Conservation (phyloP, 2,113 vertebrate species). For the Campylomormyrus numenius region DNA sequence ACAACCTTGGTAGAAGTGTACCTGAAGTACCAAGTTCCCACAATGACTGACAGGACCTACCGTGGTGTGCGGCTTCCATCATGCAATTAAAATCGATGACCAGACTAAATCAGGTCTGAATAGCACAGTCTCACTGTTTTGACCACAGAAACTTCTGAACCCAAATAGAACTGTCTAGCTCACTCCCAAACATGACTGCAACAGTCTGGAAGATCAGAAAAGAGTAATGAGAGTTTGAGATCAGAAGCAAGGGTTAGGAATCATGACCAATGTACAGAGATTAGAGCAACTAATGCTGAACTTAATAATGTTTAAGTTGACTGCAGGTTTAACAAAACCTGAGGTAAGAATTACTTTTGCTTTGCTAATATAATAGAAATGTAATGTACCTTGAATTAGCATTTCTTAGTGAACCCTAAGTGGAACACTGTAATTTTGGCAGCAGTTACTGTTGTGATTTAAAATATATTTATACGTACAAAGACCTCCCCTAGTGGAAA, state of each 20-base stretch:
- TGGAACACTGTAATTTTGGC: not conserved
- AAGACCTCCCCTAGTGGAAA: not conserved
- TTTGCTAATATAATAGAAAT: not conserved
- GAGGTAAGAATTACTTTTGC: not conserved
- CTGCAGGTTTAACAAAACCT: not conserved
- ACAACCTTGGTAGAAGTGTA: not conserved
- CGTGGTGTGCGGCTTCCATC: not conserved
- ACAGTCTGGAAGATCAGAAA: not conserved
- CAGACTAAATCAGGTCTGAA: not conserved
- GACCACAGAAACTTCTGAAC: not conserved
- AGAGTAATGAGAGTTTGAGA: no score
- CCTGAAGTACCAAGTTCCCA: not conserved
- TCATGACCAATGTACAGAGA: not conserved
- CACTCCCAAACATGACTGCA: not conserved
- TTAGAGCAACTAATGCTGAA: not conserved
- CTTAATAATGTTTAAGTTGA: not conserved
- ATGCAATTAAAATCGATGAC: not conserved
- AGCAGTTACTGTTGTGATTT: not conserved
- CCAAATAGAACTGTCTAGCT: not conserved
- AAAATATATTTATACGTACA: not conserved
- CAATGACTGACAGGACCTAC: not conserved
- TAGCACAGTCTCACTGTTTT: not conserved
- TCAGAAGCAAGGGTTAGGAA: not conserved
- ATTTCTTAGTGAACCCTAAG: not conserved
- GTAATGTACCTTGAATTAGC: not conserved